phyloP scores from a whole-genome alignment of 2,113 vertebrate genomes.

The Pterocles gutturalis region DNA sequence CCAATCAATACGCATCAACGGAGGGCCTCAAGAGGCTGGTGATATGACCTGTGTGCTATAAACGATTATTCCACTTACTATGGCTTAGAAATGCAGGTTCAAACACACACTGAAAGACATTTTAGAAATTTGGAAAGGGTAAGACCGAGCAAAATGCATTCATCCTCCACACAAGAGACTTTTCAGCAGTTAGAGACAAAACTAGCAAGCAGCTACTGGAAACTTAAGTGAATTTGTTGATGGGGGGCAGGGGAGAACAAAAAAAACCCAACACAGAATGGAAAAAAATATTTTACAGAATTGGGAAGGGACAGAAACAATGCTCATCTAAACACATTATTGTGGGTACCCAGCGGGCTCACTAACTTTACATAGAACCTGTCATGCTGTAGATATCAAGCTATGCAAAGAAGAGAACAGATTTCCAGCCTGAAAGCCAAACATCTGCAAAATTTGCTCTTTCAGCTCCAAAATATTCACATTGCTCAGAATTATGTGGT shows the following conservation, averaged over 20 bases:
- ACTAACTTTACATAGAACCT: background rate
- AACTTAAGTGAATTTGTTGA: background rate
- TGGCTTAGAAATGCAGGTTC: background rate
- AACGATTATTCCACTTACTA: background rate
- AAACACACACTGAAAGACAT: background rate
- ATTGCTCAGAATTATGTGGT: background rate
- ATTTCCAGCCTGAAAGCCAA: background rate
- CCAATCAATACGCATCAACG: background rate
- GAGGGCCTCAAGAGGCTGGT: background rate
- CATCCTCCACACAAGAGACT: fast-evolving
- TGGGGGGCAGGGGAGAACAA: fast-evolving
- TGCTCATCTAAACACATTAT: background rate
- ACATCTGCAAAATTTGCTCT: background rate
- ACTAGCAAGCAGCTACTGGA: background rate
- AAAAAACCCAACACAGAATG: background rate
- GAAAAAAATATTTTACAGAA: background rate
- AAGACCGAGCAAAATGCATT: background rate
- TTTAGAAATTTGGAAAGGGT: background rate
- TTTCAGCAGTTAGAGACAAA: background rate
- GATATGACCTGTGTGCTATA: background rate
- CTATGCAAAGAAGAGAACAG: background rate
- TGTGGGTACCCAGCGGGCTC: background rate
- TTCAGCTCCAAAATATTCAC: background rate
- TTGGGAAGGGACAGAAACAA: background rate
- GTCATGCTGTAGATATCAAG: background rate